phyloP scores from a whole-genome alignment of 2,888 invertebrate species.

The Rhagonycha fulva region DNA sequence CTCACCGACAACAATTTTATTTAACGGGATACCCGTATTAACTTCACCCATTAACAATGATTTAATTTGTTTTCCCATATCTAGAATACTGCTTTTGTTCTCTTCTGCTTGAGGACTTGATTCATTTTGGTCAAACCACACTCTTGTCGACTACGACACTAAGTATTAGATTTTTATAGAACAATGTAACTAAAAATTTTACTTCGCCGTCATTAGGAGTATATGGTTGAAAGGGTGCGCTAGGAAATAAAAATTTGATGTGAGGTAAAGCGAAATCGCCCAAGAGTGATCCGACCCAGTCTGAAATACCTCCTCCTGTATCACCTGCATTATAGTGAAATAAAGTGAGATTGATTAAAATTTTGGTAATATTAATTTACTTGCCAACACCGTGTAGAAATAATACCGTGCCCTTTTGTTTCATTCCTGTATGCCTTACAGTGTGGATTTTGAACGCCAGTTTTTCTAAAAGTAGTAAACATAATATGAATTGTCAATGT shows the following conservation, averaged over 20 bases:
- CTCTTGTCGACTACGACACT: constrained; percentile 58
- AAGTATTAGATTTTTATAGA: not conserved
- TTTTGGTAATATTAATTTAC: constrained; percentile 8
- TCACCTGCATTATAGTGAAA: constrained; percentile 57
- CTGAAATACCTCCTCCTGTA: constrained; percentile 62
- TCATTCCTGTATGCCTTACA: constrained; percentile 46
- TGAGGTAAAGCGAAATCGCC: constrained; percentile 68
- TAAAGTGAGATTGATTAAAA: constrained; percentile 25
- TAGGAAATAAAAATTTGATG: constrained; percentile 76
- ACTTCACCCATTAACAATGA: constrained; percentile 70
- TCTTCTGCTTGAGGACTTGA: constrained; percentile 67
- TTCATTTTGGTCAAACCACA: constrained; percentile 79
- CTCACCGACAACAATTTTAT: constrained; percentile 72
- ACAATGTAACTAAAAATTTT: constrained; percentile 42
- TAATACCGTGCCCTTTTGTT: constrained; percentile 65
- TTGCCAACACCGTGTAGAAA: constrained; percentile 74
- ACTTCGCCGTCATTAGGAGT: constrained; percentile 65
- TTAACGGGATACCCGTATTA: constrained; percentile 66
- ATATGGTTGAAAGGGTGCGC: constrained; percentile 76
- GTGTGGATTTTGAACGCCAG: not conserved
- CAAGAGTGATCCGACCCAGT: constrained; percentile 64
- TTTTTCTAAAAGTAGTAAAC: not conserved
- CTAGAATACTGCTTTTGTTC: constrained; percentile 62
- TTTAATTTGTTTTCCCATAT: constrained; percentile 60
- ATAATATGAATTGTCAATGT: not conserved